A percentile compares a stretch with the other conserved stretches of the same genome.
These are phyloP conservation scores for Lacerta agilis DNA, from an alignment of 2,797 vertebrate genomes.

Conservation along the genomic window DNA sequence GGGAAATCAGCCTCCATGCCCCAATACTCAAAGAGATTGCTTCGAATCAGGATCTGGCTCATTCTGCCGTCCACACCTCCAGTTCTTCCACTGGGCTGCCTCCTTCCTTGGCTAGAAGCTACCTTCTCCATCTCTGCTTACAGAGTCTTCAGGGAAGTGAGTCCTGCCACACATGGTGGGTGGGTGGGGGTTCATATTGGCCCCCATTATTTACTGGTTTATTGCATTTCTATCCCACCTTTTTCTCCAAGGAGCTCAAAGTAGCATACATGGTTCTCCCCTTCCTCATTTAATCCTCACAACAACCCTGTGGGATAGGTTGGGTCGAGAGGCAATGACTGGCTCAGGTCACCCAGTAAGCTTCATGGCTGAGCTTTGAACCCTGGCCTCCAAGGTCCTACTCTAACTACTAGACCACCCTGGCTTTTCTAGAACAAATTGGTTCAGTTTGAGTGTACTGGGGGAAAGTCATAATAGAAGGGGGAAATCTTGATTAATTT, in stretches of 20 bases:
- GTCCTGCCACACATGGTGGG: background rate
- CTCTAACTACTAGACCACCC: too few species aligned
- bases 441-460: background rate
- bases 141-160: too few species aligned
- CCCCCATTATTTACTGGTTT: background rate
- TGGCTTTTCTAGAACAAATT: too few species aligned
- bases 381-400: too few species aligned
- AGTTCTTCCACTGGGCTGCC: too few species aligned
- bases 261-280: too few species aligned
- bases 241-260: background rate
- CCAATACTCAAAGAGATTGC: background rate
- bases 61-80: background rate
- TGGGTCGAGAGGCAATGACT: too few species aligned
- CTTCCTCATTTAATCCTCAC: too few species aligned
- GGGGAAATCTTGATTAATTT: background rate
- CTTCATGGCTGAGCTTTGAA: too few species aligned
- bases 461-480: background rate
- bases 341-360: background rate
- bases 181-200: rapidly evolving
- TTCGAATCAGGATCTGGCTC: background rate
- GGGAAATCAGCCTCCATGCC: background rate
- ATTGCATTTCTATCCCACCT: background rate
- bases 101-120: too few species aligned
- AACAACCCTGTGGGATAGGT: too few species aligned
- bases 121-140: too few species aligned